These are phyloP conservation scores for Guaruba guarouba DNA, from an alignment of 2,113 vertebrate genomes.

Conservation along the genomic window DNA sequence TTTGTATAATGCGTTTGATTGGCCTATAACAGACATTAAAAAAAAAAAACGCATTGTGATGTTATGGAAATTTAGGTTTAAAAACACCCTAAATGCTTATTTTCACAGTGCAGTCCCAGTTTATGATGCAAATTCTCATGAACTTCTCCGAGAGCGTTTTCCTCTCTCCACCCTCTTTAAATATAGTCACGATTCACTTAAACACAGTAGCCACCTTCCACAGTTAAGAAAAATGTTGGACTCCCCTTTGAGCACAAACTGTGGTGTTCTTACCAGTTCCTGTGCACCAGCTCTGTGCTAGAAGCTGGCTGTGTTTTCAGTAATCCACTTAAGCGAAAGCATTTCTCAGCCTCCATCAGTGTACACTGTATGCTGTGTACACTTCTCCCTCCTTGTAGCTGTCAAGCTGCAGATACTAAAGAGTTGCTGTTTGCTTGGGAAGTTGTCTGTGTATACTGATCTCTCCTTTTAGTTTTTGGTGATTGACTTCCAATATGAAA, in stretches of 20 bases:
- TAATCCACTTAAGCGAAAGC: neutral
- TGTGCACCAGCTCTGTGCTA: neutral
- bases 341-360: neutral
- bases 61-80: constrained; percentile 18
- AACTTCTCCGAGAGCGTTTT: neutral
- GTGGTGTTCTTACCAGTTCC: neutral
- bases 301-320: neutral
- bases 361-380: neutral
- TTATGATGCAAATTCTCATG: neutral
- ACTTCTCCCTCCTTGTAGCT: neutral
- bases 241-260: neutral
- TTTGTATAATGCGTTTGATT: constrained; percentile 22
- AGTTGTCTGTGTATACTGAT: neutral
- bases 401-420: neutral
- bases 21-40: neutral
- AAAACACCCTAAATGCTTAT: constrained; percentile 6
- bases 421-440: neutral
- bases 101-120: neutral
- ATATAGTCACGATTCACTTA: neutral
- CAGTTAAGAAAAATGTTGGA: neutral
- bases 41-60: neutral
- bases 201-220: neutral
- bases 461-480: neutral
- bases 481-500: neutral
- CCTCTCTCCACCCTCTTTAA: neutral